Evolutionary conservation across 2,797 vertebrate genomes (phyloP).

Genomic region (Ctenopoma multispine): DNA sequence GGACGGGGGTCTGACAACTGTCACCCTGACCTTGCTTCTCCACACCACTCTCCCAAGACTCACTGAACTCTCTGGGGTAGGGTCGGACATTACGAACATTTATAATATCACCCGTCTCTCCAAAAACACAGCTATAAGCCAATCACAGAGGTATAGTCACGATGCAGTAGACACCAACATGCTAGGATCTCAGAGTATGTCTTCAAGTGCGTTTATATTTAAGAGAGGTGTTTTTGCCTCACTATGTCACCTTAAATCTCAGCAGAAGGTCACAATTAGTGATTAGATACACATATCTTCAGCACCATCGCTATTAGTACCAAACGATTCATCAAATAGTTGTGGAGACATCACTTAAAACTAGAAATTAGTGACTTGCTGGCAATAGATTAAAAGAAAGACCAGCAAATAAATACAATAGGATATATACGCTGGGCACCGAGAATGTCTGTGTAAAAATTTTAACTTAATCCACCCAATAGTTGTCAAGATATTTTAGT

Average conservation of each 20-base stretch:
- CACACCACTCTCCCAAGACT: constrained; percentile 65
- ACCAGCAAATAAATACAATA: not conserved
- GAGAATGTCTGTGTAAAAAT: not conserved
- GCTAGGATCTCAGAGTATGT: constrained; percentile 36
- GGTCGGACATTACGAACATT: constrained; percentile 64
- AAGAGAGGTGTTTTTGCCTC: constrained; percentile 3
- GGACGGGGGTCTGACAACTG: constrained; percentile 79
- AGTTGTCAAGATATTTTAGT: constrained; percentile 12
- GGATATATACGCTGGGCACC: not conserved
- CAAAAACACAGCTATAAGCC: constrained; percentile 57
- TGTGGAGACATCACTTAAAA: not conserved
- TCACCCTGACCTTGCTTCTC: constrained; percentile 78
- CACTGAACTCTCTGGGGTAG: constrained; percentile 49
- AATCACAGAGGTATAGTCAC: constrained; percentile 14
- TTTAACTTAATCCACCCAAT: not conserved
- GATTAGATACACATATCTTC: too few relatives aligned
- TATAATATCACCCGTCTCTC: constrained; percentile 52
- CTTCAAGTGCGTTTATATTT: constrained; percentile 32
- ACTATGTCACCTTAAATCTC: constrained; percentile 51
- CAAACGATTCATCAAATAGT: not conserved
- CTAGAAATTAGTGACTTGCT: not conserved
- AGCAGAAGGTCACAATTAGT: constrained; percentile 34
- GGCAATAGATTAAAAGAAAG: not conserved
- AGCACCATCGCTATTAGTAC: not conserved
- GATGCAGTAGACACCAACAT: constrained; percentile 13